Evolutionary conservation across 2,113 vertebrate genomes (phyloP), one percentile per base, ranked within the genome.

Genomic region (Colossoma macropomum): DNA sequence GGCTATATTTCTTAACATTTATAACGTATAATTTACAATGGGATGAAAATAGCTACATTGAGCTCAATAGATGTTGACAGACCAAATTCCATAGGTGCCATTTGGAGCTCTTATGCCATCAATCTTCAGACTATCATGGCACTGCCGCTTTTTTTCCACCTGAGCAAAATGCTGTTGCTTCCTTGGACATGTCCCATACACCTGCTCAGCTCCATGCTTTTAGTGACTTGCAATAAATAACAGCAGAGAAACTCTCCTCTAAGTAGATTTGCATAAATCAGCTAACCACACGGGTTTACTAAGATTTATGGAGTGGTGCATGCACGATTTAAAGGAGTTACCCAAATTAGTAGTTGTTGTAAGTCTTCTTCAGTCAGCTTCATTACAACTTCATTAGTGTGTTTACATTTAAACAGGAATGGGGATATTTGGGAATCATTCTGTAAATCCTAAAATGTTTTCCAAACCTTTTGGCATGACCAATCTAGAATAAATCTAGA

Each of bases 31-130:
- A 62, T 62, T 78, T 50, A 66, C 38, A 65, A 63, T 50, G 9
- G 38, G 76, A 23, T 78, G 48, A 23, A 65, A 27, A 77, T 63
- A 77, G 34, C 38, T 62, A 63, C 19, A 34, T 10, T n/a, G 8
- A 70, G 84, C 82, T 90, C 82, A 92, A 90, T 90, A 0, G 81
- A 87, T 87, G 88, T 79, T 90, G 87, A 89, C 87, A 89, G 75
- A 80, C 66, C 54, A 25, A 28, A 82, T 75, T 74, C 34, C 38
- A 50, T 59, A 84, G 86, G 88, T 73, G 79, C n/a, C 75, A 83
- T 38, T 87, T 88, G 85, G 59, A 15, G 76, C 70, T 82, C 56
- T 54, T 66, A 63, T 54, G 17, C 52, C 5, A 45, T 81, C 83
- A 74, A 79, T 85, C 84, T 84, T 81, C 78, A 85, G 34, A 62